Evolutionary conservation across 1,140 invertebrate species (phyloP).

Genomic region (Penaeus japonicus): DNA sequence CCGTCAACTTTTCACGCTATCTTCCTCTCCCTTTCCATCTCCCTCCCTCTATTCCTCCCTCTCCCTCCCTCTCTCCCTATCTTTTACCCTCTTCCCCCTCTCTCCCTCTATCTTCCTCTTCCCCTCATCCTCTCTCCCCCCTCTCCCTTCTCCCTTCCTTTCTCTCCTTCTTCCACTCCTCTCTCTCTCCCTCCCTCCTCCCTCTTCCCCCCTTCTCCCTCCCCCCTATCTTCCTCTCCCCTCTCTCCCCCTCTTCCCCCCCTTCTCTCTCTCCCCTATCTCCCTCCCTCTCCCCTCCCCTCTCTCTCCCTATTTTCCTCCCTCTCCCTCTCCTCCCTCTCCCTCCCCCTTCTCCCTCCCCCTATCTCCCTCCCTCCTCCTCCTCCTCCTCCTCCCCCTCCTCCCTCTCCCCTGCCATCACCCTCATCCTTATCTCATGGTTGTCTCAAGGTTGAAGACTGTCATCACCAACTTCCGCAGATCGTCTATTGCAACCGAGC

Average conservation of each 20-base stretch:
- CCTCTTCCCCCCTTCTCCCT: no score
- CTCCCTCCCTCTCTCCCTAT: background rate
- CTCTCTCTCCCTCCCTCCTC: no score
- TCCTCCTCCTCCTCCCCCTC: no score
- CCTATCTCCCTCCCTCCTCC: no score
- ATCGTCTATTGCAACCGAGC: no score
- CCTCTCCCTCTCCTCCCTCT: background rate
- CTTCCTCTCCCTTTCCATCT: background rate
- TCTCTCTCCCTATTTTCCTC: background rate
- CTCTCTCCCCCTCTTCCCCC: background rate
- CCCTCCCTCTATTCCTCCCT: background rate
- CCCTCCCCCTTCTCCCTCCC: no score
- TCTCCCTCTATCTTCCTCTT: background rate
- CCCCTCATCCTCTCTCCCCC: background rate
- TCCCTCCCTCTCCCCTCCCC: background rate
- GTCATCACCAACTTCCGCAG: no score
- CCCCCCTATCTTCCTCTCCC: background rate
- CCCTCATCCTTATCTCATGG: no score
- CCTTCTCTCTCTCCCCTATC: background rate
- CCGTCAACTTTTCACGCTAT: background rate
- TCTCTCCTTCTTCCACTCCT: no score
- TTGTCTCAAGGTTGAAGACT: no score
- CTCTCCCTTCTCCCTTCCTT: background rate
- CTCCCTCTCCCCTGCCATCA: no score
- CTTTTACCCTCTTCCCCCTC: background rate